Percentiles rank a stretch among this genome's conserved stretches.
These are phyloP conservation scores for Drosophila niveifrons DNA, from an alignment of 2,888 invertebrate genomes.

Conservation along the genomic window DNA sequence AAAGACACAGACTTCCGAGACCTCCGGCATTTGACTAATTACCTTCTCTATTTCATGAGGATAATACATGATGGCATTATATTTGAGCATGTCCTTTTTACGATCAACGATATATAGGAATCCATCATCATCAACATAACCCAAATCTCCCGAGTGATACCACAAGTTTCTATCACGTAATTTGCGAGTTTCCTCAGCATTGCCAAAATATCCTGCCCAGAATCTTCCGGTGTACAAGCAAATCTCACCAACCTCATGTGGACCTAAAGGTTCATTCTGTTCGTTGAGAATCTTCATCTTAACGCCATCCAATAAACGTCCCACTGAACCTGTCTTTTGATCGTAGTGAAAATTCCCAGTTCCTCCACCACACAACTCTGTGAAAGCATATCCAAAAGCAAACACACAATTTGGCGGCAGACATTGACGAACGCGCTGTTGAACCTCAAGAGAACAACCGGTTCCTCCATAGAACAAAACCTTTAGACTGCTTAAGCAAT, in stretches of 20 bases:
- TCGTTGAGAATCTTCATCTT: conserved; percentile 72
- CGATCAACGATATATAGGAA: conserved; percentile 72
- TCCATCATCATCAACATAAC: conserved; percentile 77
- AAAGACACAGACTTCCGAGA: conserved; percentile 71
- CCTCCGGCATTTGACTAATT: conserved; percentile 62
- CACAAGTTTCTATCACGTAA: conserved; percentile 71
- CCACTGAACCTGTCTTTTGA: conserved; percentile 9
- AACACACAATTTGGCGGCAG: background rate
- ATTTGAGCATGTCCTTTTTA: conserved; percentile 72
- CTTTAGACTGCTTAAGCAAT: background rate
- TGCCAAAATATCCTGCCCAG: conserved; percentile 77
- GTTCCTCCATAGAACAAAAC: background rate
- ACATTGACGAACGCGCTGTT: background rate
- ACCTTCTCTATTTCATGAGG: conserved; percentile 74
- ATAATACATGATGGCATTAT: conserved; percentile 64
- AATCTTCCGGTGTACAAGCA: conserved; percentile 26
- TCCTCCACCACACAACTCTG: background rate
- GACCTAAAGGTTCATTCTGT: conserved; percentile 52
- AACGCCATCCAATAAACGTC: conserved; percentile 25
- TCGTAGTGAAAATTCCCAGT: conserved; percentile 1
- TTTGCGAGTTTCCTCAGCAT: conserved; percentile 59
- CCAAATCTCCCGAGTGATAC: conserved; percentile 80
- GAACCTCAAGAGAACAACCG: conserved; percentile 1
- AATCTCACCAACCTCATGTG: conserved; percentile 71
- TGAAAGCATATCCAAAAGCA: conserved; percentile 2